Evolutionary conservation across 2,113 vertebrate species (phyloP), one percentile per base, ranked within the genome.

Genomic region (Neolamprologus hecqui): DNA sequence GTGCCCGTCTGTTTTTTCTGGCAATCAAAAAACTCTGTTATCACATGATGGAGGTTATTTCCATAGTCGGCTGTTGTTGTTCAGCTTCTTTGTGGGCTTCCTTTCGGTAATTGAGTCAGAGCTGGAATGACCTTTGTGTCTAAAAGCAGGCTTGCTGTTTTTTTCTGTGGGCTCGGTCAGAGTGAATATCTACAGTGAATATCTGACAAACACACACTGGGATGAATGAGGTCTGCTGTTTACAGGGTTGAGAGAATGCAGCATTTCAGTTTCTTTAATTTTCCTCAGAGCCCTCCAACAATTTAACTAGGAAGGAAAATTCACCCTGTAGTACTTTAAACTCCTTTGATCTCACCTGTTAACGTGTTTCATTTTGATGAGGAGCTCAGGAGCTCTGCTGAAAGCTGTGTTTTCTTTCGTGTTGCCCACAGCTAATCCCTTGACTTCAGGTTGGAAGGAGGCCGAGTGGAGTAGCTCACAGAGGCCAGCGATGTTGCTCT

Each of bases 31-130:
- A 47, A 0, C 19, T 1, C 58, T 35, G 2, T 28, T 4, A 4
- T 91, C 90, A 90, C 86, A 84, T 90, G 90, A 63, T 3, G 14
- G 45, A 26, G 45, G 15, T 82, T 79, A 28, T 77, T 77, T 19
- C 68, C 65, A 85, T 63, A 70, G 79, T n/a, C 1, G 3, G 53
- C 84, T 88, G 4, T 65, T 93, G 77, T 89, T 86, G 40, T 58
- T 73, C 57, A 12, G 4, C 21, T 4, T 65, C 31, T 79, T 28
- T 42, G 51, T 3, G 33, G 33, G 47, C 54, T 83, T 86, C 81
- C 82, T 17, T 63, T 53, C 11, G 33, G 35, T 88, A 87, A 92
- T 53, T 6, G 28, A 87, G 51, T 90, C 83, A 9, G 77, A 35
- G 35, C 3, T 83, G 77, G 70, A 87, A 87, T 87, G 75, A 84